phyloP scores from a whole-genome alignment of 2,888 invertebrate genomes.

The Eristalis arbustorum region DNA sequence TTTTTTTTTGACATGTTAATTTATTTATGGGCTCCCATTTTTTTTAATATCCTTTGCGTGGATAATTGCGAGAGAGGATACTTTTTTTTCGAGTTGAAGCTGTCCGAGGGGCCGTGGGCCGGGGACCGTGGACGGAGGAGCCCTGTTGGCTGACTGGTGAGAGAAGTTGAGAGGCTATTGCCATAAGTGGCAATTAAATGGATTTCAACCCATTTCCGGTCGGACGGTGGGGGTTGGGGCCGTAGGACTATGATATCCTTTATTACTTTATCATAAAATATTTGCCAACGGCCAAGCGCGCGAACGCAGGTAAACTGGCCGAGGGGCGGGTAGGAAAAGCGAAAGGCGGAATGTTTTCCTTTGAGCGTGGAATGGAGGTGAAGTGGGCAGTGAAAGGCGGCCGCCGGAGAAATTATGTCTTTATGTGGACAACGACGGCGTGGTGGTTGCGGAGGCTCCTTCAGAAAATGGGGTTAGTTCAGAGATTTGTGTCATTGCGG shows the following conservation, averaged over 20 bases:
- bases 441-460: background rate
- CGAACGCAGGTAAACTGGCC: background rate
- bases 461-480: background rate
- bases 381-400: background rate
- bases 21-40: constrained; percentile 51
- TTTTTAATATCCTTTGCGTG: constrained; percentile 2
- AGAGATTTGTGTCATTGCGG: background rate
- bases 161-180: background rate
- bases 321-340: background rate
- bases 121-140: too few species aligned
- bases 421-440: background rate
- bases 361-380: background rate
- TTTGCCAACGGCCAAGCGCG: background rate
- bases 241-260: background rate
- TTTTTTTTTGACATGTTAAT: constrained; percentile 61
- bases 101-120: background rate
- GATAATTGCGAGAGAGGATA: constrained; percentile 32
- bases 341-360: background rate
- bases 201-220: constrained; percentile 20
- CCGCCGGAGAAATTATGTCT: background rate
- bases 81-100: background rate
- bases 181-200: constrained; percentile 47
- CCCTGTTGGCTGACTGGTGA: background rate
- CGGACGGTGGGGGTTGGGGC: background rate
- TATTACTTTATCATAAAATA: background rate